These are phyloP conservation scores for Cephalopachus bancanus DNA, from an alignment of 2,797 vertebrate species.

Conservation along the genomic window DNA sequence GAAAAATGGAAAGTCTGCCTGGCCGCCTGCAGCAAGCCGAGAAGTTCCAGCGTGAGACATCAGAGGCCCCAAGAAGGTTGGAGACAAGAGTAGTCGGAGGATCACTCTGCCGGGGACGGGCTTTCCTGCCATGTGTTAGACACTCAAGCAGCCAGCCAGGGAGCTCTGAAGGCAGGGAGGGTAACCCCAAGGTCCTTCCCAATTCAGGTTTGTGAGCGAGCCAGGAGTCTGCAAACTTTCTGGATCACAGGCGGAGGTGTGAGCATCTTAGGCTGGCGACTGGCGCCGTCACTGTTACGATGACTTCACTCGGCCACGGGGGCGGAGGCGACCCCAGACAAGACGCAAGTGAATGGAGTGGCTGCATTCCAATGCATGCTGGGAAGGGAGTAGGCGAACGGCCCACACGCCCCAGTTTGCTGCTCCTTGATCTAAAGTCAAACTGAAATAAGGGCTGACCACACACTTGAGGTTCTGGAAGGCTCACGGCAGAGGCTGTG, in stretches of 20 bases:
- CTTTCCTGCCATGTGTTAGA: not conserved
- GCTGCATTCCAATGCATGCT: not conserved
- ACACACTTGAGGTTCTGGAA: not conserved
- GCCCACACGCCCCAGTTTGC: rapidly evolving
- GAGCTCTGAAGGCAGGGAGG: not conserved
- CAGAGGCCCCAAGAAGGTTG: not conserved
- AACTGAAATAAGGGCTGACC: too few relatives aligned
- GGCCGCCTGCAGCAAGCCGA: rapidly evolving
- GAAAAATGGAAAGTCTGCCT: not conserved
- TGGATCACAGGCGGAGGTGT: rapidly evolving
- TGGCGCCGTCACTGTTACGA: rapidly evolving
- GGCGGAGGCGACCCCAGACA: rapidly evolving
- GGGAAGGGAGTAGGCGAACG: not conserved
- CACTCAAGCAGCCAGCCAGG: not conserved
- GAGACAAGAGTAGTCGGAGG: rapidly evolving
- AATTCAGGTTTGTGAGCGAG: rapidly evolving
- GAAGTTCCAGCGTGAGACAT: too few relatives aligned
- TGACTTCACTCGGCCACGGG: rapidly evolving
- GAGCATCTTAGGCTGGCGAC: rapidly evolving
- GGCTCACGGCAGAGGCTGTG: not conserved
- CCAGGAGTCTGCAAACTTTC: not conserved
- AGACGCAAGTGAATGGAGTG: rapidly evolving
- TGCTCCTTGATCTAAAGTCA: not conserved
- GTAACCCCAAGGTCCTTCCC: not conserved
- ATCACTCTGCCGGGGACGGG: rapidly evolving